Evolutionary conservation across 2,797 vertebrate species (phyloP).

Genomic region (Pristis pectinata): DNA sequence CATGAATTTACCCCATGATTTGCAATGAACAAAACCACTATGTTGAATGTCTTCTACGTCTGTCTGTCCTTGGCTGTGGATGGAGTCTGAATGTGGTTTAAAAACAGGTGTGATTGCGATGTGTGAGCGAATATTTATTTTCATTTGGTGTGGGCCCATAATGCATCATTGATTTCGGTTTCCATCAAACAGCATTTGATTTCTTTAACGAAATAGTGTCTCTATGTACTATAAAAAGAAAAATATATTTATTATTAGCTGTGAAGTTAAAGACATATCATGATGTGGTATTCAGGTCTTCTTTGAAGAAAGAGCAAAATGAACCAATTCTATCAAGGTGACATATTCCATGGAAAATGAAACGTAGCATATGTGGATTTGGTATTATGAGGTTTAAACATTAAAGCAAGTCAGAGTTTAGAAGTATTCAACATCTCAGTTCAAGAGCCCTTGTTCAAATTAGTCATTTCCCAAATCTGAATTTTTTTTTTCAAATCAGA

Average conservation of each 20-base stretch:
- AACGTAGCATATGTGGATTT: constrained; percentile 5
- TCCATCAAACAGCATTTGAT: constrained; percentile 33
- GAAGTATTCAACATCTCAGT: background rate
- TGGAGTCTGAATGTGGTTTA: constrained; percentile 15
- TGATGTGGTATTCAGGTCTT: constrained; percentile 37
- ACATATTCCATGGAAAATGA: constrained; percentile 20
- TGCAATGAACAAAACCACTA: constrained; percentile 51
- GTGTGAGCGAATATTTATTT: constrained; percentile 31
- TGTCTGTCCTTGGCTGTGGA: constrained; percentile 36
- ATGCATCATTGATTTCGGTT: constrained; percentile 21
- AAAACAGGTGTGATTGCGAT: constrained; percentile 15
- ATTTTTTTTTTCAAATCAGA: background rate
- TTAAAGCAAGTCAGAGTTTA: constrained; percentile 24
- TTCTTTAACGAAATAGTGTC: constrained; percentile 29
- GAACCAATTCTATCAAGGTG: constrained; percentile 33
- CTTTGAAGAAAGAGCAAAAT: constrained; percentile 21
- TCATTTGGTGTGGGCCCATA: constrained; percentile 28
- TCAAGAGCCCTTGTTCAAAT: constrained; percentile 19
- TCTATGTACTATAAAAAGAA: constrained; percentile 37
- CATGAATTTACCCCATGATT: constrained; percentile 58
- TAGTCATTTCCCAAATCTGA: background rate
- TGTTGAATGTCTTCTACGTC: constrained; percentile 52
- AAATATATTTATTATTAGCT: constrained; percentile 38
- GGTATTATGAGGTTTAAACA: constrained; percentile 33
- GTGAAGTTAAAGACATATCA: constrained; percentile 33